Percentiles rank a stretch among this genome's conserved stretches.
Evolutionary conservation across 2,113 vertebrate species (phyloP).

Genomic region (Callocephalon fimbriatum): DNA sequence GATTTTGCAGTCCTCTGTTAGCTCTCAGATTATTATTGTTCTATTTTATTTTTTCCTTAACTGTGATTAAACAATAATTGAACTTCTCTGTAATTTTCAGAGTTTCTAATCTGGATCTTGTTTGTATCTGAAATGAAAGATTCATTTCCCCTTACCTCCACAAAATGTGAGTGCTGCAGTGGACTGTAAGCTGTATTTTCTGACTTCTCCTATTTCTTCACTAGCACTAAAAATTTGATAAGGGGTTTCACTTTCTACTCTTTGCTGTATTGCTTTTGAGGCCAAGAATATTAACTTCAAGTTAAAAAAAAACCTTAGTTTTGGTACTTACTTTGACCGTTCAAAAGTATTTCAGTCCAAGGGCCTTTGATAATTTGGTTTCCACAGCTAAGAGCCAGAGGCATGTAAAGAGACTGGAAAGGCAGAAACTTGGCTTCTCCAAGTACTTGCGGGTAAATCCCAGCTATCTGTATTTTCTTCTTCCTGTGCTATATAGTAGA

Average conservation of each 20-base stretch:
- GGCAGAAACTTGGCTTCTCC: background rate
- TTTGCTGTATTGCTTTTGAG: background rate
- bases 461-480: background rate
- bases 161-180: background rate
- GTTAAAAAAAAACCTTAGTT: background rate
- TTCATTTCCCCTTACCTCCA: background rate
- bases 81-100: background rate
- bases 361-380: background rate
- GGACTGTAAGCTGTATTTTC: background rate
- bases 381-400: background rate
- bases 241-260: background rate
- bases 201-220: background rate
- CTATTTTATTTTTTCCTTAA: background rate
- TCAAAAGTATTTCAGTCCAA: background rate
- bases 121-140: background rate
- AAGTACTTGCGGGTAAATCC: background rate
- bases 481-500: background rate
- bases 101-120: background rate
- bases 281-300: background rate
- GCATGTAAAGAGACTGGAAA: background rate
- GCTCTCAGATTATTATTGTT: background rate
- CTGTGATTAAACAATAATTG: background rate
- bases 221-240: background rate
- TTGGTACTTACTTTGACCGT: background rate
- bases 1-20: background rate